phyloP scores from a whole-genome alignment of 1,140 invertebrate species.

The Planococcus citri region DNA sequence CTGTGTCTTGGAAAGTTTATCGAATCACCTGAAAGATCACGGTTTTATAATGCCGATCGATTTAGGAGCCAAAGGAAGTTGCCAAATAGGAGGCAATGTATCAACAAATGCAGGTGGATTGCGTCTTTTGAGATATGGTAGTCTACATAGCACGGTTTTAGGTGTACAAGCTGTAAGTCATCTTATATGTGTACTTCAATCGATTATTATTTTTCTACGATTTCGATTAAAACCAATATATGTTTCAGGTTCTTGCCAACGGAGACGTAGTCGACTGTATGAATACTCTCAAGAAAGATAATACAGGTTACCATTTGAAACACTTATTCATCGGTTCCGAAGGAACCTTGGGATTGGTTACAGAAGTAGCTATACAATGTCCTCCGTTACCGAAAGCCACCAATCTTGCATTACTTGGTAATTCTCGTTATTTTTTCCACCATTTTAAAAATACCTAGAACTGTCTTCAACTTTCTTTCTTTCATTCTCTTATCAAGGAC shows the following conservation, averaged over 20 bases:
- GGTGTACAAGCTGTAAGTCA: constrained; percentile 79
- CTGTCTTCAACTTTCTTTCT: background rate
- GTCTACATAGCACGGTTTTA: constrained; percentile 79
- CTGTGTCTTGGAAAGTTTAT: constrained; percentile 78
- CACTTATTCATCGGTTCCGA: constrained; percentile 96
- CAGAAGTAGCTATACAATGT: constrained; percentile 82
- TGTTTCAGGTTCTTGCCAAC: constrained; percentile 70
- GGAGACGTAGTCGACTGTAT: constrained; percentile 77
- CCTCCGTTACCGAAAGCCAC: constrained; percentile 63
- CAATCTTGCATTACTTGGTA: constrained; percentile 79
- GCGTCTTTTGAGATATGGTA: constrained; percentile 86
- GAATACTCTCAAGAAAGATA: constrained; percentile 84
- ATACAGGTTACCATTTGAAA: constrained; percentile 93
- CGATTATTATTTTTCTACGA: background rate
- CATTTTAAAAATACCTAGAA: constrained; percentile 21
- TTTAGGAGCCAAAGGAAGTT: constrained; percentile 90
- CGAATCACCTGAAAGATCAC: constrained; percentile 54
- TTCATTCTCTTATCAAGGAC: too few relatives aligned
- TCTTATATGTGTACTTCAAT: background rate
- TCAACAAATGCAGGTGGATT: constrained; percentile 94
- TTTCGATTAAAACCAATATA: background rate
- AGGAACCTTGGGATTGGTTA: constrained; percentile 89
- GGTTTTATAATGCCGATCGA: constrained; percentile 88
- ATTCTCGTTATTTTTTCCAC: constrained; percentile 26
- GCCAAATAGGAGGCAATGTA: constrained; percentile 93